Evolutionary conservation across 1,140 invertebrate genomes (phyloP), one percentile per base, ranked within the genome.

Genomic region (Scylla paramamosain): DNA sequence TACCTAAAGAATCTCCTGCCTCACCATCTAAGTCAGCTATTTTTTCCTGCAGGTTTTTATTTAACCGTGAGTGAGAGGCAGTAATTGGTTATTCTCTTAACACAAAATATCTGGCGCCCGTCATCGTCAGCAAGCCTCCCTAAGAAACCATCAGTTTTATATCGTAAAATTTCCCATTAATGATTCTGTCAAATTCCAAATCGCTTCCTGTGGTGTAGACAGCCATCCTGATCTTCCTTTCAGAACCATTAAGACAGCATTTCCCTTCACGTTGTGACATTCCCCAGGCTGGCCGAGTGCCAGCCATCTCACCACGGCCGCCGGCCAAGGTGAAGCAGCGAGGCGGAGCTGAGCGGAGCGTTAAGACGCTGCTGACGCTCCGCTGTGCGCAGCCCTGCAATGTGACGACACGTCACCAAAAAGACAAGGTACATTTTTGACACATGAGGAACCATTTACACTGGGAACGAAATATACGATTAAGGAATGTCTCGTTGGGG

Each of bases 181-280:
- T 77, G 20, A 20, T 77, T n/a, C 67, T 20, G 67, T 77, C 67
- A 77, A n/a, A 20, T 77, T 77, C 67, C 67, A n/a, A n/a, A 77
- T 77, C 25, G 25, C 20, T 77, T 25, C 67, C n/a, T n/a, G 67
- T n/a, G 25, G 67, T n/a, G 67, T 77, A n/a, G 67, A 77, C 25
- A n/a, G 67, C 67, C 67, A n/a, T n/a, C 67, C 67, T 77, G 67
- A 77, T 77, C 67, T 77, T 20, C 67, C 67, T 77, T 77, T 77
- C 67, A 77, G 1, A 77, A 77, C 67, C 67, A 77, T 77, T 77
- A 77, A n/a, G 25, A 20, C 67, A n/a, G n/a, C 67, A 77, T 77
- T 77, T 77, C 20, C 67, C 67, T 77, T n/a, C 67, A 77, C 25
- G 67, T 77, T 77, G 67, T 20, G 67, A 77, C 67, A 77, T n/a